These are phyloP conservation scores for Eupeodes latifasciatus DNA, from an alignment of 2,888 invertebrate species.

Conservation along the genomic window DNA sequence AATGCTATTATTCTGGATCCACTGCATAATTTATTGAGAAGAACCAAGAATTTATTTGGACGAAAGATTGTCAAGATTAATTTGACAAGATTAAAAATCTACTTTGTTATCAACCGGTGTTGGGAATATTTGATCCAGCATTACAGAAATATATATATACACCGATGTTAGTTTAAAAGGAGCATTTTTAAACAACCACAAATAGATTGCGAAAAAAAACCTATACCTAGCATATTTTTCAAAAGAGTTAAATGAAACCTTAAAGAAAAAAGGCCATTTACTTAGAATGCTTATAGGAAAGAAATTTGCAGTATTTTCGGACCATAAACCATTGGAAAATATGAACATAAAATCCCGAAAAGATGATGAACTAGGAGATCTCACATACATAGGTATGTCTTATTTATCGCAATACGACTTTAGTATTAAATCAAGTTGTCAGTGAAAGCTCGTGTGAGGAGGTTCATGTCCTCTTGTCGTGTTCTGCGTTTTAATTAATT, in stretches of 20 bases:
- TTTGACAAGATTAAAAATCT: slow-evolving; percentile 56
- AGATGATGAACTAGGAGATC: slow-evolving; percentile 1
- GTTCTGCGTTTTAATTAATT: no score
- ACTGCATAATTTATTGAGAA: slow-evolving; percentile 66
- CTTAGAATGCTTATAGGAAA: no score
- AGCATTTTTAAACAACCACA: slow-evolving; percentile 73
- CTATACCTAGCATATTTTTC: neutral
- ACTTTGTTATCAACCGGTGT: slow-evolving; percentile 68
- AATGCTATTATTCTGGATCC: slow-evolving; percentile 70
- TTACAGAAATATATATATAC: slow-evolving; percentile 66
- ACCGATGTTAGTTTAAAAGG: slow-evolving; percentile 72
- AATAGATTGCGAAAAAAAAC: slow-evolving; percentile 47
- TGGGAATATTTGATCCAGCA: slow-evolving; percentile 71
- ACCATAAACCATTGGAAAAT: slow-evolving; percentile 74
- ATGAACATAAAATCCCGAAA: slow-evolving; percentile 28
- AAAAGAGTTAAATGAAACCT: neutral
- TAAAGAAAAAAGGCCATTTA: slow-evolving; percentile 43
- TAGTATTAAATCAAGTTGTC: no score
- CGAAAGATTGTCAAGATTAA: slow-evolving; percentile 62
- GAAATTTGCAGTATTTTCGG: slow-evolving; percentile 64
- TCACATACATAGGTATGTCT: neutral
- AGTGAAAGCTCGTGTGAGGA: no score
- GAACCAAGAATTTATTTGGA: slow-evolving; percentile 59
- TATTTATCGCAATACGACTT: slow-evolving; percentile 1
- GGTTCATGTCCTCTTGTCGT: no score